Percentiles rank a stretch among this genome's conserved stretches.
phyloP scores from a whole-genome alignment of 2,888 invertebrate genomes.

The Cantharis flavilabris region DNA sequence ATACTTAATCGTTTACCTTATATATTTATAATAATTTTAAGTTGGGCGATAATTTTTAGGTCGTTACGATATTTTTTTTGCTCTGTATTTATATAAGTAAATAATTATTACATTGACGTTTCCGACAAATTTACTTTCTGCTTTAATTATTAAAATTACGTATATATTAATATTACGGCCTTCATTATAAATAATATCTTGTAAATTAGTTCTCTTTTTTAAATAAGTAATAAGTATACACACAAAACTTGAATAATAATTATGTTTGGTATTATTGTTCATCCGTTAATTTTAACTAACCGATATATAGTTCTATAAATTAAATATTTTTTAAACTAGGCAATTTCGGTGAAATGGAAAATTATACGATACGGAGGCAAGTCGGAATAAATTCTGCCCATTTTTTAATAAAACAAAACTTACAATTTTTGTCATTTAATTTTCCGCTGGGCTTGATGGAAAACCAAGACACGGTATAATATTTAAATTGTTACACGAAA shows the following conservation, averaged over 20 bases:
- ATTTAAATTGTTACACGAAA: constrained; percentile 9
- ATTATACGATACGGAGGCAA: not conserved
- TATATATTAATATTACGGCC: not conserved
- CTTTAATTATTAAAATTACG: not conserved
- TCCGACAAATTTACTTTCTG: not conserved
- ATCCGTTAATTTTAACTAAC: not conserved
- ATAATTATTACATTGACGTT: not conserved
- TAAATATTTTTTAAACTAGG: not conserved
- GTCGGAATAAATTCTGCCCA: too few species aligned
- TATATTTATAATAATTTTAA: not conserved
- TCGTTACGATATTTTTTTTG: too few species aligned
- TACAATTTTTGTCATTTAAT: too few species aligned
- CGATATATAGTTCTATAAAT: too few species aligned
- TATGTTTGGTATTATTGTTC: not conserved
- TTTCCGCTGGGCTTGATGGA: not conserved
- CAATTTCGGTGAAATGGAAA: not conserved
- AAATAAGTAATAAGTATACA: not conserved
- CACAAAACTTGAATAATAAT: not conserved
- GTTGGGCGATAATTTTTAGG: not conserved
- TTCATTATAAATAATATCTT: not conserved
- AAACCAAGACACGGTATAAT: not conserved
- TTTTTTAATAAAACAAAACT: not conserved
- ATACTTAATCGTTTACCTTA: not conserved
- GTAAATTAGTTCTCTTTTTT: not conserved
- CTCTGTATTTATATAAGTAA: too few species aligned